Evolutionary conservation across 2,888 invertebrate species (phyloP), one percentile per base, ranked within the genome.

Genomic region (Netelia melanura): DNA sequence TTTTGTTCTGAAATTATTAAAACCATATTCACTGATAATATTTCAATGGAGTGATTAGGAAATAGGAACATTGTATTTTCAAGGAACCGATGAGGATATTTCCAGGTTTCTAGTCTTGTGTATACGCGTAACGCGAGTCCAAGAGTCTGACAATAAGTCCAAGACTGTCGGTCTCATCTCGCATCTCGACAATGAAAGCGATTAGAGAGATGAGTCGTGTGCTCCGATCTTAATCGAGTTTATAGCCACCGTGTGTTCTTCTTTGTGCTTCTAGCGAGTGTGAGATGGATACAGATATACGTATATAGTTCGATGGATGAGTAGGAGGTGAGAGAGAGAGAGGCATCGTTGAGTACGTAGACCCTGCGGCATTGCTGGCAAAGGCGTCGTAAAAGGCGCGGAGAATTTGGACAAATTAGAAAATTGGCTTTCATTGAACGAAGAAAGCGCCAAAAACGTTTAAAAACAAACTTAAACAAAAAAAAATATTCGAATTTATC

Each of bases 181-280:
- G 67, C 65, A 11, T 74, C 82, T 72, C 65, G 70, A 85, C 85
- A 85, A 85, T 82, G 65, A 79, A 58, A 48, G 65, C 84, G 83
- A 86, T 86, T 84, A 84, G 75, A 43, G 61, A 81, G 81, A 86
- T 86, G 84, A 86, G 86, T 81, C 86, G 86, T 81, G 84, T 79
- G 70, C 82, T 79, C 67, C 75, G 84, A 84, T 86, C 84, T 83
- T 84, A 86, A 86, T 86, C 84, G 86, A 86, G 81, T 84, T 79
- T 81, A 76, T 44, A 75, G 74, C 74, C 25, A 30, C 30, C 25
- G 62, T 58, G 58, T 43, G 56, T 65, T 72, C 79, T 21, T 21
- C 68, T 30, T 58, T 48, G 30, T 21, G 70, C 61, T 14, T n/a
- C 8, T 48, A 78, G 48, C n/a, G 61, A 58, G 77, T 25, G 48